Evolutionary conservation across 2,113 vertebrate species (phyloP), one percentile per base, ranked within the genome.

Genomic region (Cathartes aura): DNA sequence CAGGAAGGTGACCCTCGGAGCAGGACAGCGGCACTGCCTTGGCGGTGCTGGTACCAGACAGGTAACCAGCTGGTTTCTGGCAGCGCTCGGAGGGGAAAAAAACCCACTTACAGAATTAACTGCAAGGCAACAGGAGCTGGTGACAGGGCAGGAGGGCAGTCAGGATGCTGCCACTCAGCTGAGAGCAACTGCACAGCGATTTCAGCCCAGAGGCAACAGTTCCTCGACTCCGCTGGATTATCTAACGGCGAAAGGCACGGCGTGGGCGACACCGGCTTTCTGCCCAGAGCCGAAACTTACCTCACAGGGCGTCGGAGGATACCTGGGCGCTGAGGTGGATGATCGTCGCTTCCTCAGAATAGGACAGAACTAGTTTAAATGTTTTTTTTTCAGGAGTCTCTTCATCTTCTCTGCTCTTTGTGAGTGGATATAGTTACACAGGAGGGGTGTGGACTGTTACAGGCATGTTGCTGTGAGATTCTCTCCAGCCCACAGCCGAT

Each of bases 221-320:
- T 70, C 68, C 53, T 36, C 7, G 0, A 12, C 12, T 8, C 14
- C 2, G 0, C 0, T 5, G 12, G 9, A 24, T 24, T 40, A 34
- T 27, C 23, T 27, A 4, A 6, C 16, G 2, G 23, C 0, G 1
- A 48, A 43, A n/a, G 24, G 24, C 34, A 34, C 2, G 0, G 58
- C 2, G 0, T 5, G 19, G 64, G 50, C 24, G 43, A 48, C 5
- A 4, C 0, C 0, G 32, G 32, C 17, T n/a, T 20, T 40, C 53
- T 36, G 42, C 45, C 66, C 56, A 38, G 17, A 64, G 48, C 38
- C 80, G 40, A 19, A 64, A 6, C 20, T 26, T 13, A 7, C 40
- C 26, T 64, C 8, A 1, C 45, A 16, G 58, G 34, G 58, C 2
- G 0, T 5, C 17, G 5, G 43, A 30, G 67, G 80, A 24, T 2